A percentile compares a stretch with the other conserved stretches of the same genome.
Evolutionary conservation across 2,797 vertebrate genomes (phyloP).

Genomic region (Sebastes taczanowskii): DNA sequence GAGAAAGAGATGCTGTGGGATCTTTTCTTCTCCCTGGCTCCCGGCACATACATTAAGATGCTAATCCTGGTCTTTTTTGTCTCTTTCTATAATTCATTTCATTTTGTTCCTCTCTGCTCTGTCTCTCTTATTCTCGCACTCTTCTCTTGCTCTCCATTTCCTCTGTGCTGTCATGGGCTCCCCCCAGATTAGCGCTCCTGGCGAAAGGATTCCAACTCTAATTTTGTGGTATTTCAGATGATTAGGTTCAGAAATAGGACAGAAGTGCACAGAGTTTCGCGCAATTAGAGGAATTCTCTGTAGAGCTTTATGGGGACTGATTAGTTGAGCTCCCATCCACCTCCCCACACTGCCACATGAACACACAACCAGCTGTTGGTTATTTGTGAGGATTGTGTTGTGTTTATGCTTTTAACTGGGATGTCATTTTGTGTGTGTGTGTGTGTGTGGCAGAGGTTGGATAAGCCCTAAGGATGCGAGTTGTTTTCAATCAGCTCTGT

Average conservation of each 20-base stretch:
- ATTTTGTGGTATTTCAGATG: conserved; percentile 80
- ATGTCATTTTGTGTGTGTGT: conserved; percentile 42
- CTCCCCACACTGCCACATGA: conserved; percentile 57
- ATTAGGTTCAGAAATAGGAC: conserved; percentile 79
- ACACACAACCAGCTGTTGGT: conserved; percentile 78
- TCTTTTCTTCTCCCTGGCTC: conserved; percentile 76
- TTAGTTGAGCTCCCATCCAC: conserved; percentile 67
- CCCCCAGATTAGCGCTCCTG: conserved; percentile 71
- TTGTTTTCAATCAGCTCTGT: conserved; percentile 86
- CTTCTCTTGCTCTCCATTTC: conserved; percentile 57
- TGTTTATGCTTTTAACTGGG: conserved; percentile 66
- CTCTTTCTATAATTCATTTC: conserved; percentile 81
- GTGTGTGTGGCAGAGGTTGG: conserved; percentile 58
- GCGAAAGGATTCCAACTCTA: conserved; percentile 76
- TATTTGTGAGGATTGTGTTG: conserved; percentile 67
- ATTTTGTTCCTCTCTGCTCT: conserved; percentile 71
- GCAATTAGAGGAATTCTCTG: conserved; percentile 74
- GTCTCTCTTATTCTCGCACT: conserved; percentile 59
- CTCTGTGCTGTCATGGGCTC: conserved; percentile 65
- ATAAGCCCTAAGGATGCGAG: conserved; percentile 77
- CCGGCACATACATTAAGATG: conserved; percentile 80
- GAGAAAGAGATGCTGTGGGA: conserved; percentile 70
- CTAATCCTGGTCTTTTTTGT: conserved; percentile 81
- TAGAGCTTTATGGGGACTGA: conserved; percentile 69
- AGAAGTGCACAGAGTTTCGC: conserved; percentile 72